Evolutionary conservation across 2,113 vertebrate species (phyloP).

Genomic region (Hippocampus comes): DNA sequence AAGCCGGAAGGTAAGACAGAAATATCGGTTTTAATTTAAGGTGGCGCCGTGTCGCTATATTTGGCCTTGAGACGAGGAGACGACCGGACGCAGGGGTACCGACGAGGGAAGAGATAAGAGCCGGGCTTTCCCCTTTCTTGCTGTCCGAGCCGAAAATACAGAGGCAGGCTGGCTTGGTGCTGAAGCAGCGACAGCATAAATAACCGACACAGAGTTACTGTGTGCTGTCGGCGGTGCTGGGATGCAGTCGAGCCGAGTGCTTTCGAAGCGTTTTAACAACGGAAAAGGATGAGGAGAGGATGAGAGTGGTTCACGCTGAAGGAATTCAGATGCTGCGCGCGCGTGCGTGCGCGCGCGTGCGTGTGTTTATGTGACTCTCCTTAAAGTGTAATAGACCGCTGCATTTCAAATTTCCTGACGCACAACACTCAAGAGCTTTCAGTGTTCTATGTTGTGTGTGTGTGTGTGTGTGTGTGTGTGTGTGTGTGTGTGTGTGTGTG

Average conservation of each 20-base stretch:
- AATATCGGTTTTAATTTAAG: slow-evolving; percentile 53
- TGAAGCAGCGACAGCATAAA: slow-evolving; percentile 60
- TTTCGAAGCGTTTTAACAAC: slow-evolving; percentile 39
- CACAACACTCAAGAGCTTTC: slow-evolving; percentile 2
- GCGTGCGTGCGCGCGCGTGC: slow-evolving; percentile 4
- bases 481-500: slow-evolving; percentile 24
- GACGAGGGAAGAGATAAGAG: slow-evolving; percentile 27
- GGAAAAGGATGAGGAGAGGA: slow-evolving; percentile 45
- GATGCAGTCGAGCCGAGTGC: slow-evolving; percentile 31
- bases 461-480: slow-evolving; percentile 25
- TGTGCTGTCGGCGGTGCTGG: slow-evolving; percentile 42
- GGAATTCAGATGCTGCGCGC: slow-evolving; percentile 68
- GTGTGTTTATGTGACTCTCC: slow-evolving; percentile 37
- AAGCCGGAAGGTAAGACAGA: slow-evolving; percentile 95
- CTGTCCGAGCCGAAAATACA: slow-evolving; percentile 63
- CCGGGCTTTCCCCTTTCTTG: slow-evolving; percentile 52
- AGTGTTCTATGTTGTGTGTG: slow-evolving; percentile 1
- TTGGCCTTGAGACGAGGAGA: slow-evolving; percentile 30
- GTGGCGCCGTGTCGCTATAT: slow-evolving; percentile 23
- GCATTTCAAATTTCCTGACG: slow-evolving; percentile 37
- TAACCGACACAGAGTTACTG: slow-evolving; percentile 57
- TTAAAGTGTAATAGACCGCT: slow-evolving; percentile 41
- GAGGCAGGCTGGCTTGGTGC: slow-evolving; percentile 52
- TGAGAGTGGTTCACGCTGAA: slow-evolving; percentile 66
- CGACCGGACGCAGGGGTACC: slow-evolving; percentile 16